Conservation (phyloP, 1,140 invertebrate genomes). For the Neelides sp. region DNA sequence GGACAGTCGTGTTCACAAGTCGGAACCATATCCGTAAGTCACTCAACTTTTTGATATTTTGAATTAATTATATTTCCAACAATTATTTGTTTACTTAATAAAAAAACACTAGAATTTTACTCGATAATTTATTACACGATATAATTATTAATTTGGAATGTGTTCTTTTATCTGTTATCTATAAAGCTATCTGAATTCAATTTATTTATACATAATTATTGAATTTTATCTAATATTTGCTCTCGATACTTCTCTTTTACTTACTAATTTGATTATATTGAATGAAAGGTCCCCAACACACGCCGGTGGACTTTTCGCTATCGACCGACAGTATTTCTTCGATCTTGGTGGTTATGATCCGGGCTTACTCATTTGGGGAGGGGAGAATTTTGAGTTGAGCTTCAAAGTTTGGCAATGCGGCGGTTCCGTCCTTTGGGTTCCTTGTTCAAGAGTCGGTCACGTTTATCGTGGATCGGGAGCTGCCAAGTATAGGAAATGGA, state of each 20-base stretch:
- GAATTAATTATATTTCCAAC: no score
- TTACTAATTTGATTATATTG: no score
- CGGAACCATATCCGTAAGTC: conserved; percentile 81
- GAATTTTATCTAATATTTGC: no score
- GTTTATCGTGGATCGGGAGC: conserved; percentile 43
- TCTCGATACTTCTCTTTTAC: no score
- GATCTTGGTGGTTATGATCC: conserved; percentile 51
- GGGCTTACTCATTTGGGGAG: conserved; percentile 42
- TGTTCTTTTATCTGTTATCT: no score
- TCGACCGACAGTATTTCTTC: conserved; percentile 50
- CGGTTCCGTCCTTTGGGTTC: conserved; percentile 52
- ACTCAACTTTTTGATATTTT: no score
- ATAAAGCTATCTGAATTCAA: no score
- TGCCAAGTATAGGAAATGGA: conserved; percentile 33
- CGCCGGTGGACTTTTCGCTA: conserved; percentile 54
- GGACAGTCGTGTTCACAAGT: conserved; percentile 61
- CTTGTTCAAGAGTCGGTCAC: conserved; percentile 54
- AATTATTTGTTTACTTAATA: no score
- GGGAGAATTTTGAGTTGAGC: conserved; percentile 53
- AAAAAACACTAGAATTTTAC: no score
- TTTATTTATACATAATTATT: no score
- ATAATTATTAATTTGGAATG: no score
- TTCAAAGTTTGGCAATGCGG: conserved; percentile 60
- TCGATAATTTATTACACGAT: no score
- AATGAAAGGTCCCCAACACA: conserved; percentile 33